Evolutionary conservation across 2,797 vertebrate species (phyloP).

Genomic region (Centroberyx gerrardi): DNA sequence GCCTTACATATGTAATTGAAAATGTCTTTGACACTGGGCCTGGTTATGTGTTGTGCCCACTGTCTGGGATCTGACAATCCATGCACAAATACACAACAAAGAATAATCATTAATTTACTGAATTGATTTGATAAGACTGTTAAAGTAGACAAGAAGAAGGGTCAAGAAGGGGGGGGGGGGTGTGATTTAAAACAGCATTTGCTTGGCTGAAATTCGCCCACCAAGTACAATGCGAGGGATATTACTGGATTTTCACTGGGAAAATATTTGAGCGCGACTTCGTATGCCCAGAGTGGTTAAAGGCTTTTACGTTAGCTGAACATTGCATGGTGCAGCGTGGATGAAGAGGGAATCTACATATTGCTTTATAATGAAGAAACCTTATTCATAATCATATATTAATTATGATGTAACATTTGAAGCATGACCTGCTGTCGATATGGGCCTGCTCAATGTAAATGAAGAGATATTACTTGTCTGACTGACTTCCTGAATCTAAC

Average conservation of each 20-base stretch:
- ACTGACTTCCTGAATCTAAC: slow-evolving; percentile 53
- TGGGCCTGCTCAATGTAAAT: slow-evolving; percentile 57
- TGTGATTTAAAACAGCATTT: background rate
- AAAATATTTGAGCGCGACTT: slow-evolving; percentile 27
- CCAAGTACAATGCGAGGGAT: too few species aligned
- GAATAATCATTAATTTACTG: too few species aligned
- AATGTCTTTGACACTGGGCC: background rate
- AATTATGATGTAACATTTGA: slow-evolving; percentile 70
- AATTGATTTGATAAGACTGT: background rate
- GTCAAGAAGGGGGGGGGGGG: too few species aligned
- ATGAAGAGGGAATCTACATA: slow-evolving; percentile 39
- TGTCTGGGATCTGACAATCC: background rate
- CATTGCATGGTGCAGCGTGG: slow-evolving; percentile 43
- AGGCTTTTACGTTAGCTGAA: slow-evolving; percentile 47
- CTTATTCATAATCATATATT: slow-evolving; percentile 66
- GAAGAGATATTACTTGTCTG: slow-evolving; percentile 56
- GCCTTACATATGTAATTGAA: background rate
- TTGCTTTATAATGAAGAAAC: slow-evolving; percentile 62
- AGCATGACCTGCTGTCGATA: slow-evolving; percentile 65
- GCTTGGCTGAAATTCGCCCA: slow-evolving; percentile 1
- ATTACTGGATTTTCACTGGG: background rate
- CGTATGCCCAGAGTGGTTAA: slow-evolving; percentile 33
- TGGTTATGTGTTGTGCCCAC: background rate
- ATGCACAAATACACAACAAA: background rate
- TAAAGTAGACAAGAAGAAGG: background rate